These are phyloP conservation scores for Dyspetes luteomarginatus DNA, from an alignment of 2,888 invertebrate genomes.

Conservation along the genomic window DNA sequence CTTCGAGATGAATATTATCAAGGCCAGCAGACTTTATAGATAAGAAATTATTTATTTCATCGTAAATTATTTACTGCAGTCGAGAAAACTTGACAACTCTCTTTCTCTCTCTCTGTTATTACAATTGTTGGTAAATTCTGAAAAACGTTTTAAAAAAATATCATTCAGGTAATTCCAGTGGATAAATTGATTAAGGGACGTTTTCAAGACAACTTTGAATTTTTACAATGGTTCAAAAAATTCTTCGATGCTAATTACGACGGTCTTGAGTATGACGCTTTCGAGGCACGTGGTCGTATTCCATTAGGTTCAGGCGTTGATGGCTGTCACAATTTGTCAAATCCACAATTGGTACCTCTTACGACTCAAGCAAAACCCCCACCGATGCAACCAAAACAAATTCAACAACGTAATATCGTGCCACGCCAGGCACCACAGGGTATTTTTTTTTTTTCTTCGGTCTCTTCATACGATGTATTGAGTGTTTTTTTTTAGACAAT, in stretches of 20 bases:
- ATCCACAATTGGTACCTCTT: slow-evolving; percentile 83
- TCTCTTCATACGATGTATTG: slow-evolving; percentile 60
- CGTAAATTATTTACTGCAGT: background rate
- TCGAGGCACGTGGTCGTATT: slow-evolving; percentile 93
- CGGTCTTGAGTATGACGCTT: slow-evolving; percentile 97
- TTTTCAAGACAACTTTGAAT: slow-evolving; percentile 99
- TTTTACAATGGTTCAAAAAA: slow-evolving; percentile 99
- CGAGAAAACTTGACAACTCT: background rate
- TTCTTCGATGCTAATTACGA: slow-evolving; percentile 99
- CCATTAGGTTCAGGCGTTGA: slow-evolving; percentile 89
- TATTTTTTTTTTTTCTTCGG: slow-evolving; percentile 69
- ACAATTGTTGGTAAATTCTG: slow-evolving; percentile 19
- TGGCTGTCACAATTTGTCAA: slow-evolving; percentile 82
- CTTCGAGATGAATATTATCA: background rate
- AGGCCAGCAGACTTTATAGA: background rate
- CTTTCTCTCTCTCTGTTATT: background rate
- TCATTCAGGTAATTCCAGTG: slow-evolving; percentile 97
- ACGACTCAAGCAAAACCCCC: slow-evolving; percentile 80
- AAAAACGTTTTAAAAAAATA: slow-evolving; percentile 31
- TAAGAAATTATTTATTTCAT: background rate
- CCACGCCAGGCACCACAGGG: slow-evolving; percentile 79
- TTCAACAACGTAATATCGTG: slow-evolving; percentile 79
- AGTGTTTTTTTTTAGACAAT: slow-evolving; percentile 67
- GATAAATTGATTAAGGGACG: slow-evolving; percentile 99
- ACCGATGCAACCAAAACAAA: slow-evolving; percentile 77